Percentiles rank a stretch among this genome's conserved stretches.
These are phyloP conservation scores for Leptopilina myrica DNA, from an alignment of 2,888 invertebrate genomes.

Conservation along the genomic window DNA sequence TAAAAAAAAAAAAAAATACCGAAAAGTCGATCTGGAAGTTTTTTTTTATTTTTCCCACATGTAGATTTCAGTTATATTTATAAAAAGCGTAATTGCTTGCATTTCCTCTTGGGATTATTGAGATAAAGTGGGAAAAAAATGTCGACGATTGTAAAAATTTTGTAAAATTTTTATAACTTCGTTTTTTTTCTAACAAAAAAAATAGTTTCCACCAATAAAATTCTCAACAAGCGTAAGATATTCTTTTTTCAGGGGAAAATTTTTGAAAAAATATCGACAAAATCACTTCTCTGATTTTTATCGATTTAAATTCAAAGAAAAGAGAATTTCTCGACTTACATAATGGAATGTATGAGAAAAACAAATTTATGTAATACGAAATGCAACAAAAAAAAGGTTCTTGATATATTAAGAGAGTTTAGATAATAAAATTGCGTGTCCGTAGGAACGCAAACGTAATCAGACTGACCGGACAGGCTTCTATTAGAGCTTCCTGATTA, in stretches of 20 bases:
- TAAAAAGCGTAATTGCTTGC: conserved; percentile 11
- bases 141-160: no score
- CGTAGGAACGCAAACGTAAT: conserved; percentile 36
- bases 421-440: conserved; percentile 48
- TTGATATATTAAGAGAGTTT: conserved; percentile 46
- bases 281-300: not conserved
- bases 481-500: conserved; percentile 41
- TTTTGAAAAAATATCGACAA: no score
- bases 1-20: not conserved
- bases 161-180: no score
- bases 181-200: no score
- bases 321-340: not conserved
- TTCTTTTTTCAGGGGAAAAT: no score
- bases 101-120: not conserved
- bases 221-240: no score
- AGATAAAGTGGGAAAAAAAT: conserved; percentile 15
- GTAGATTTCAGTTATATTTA: conserved; percentile 11
- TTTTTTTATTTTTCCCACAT: not conserved
- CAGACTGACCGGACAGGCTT: conserved; percentile 48
- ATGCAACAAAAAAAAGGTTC: conserved; percentile 27
- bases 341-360: not conserved
- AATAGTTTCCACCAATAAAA: no score
- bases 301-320: not conserved
- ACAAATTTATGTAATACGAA: conserved; percentile 38
- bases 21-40: not conserved